Evolutionary conservation across 2,797 vertebrate species (phyloP).

Genomic region (Nasua narica): DNA sequence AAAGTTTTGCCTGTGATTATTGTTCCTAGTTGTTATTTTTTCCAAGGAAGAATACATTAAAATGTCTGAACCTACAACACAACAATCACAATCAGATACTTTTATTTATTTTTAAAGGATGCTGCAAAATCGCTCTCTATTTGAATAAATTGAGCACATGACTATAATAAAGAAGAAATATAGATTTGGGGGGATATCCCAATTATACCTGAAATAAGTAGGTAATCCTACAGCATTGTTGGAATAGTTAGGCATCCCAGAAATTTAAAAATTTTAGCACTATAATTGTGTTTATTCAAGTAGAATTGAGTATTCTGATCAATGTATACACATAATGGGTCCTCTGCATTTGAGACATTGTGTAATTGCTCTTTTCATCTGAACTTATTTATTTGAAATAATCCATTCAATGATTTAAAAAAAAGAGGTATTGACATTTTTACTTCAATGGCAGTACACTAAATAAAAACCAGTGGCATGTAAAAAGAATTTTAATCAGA

Average conservation of each 20-base stretch:
- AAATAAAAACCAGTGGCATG: neutral
- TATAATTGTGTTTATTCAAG: conserved; percentile 24
- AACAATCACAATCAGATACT: conserved; percentile 75
- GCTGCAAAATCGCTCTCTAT: conserved; percentile 65
- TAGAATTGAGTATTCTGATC: conserved; percentile 51
- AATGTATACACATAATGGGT: neutral
- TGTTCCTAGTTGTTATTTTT: conserved; percentile 59
- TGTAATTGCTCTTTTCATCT: neutral
- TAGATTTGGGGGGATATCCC: conserved; percentile 60
- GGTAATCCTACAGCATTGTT: conserved; percentile 45
- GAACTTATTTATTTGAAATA: conserved; percentile 27
- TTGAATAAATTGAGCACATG: conserved; percentile 70
- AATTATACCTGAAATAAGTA: conserved; percentile 67
- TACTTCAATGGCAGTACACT: neutral
- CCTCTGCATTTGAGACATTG: conserved; percentile 3
- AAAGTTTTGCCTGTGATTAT: conserved; percentile 79
- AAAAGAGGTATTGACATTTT: neutral
- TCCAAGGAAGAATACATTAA: conserved; percentile 66
- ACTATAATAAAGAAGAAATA: conserved; percentile 67
- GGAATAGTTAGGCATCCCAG: conserved; percentile 26
- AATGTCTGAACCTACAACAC: conserved; percentile 73
- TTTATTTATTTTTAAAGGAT: conserved; percentile 69
- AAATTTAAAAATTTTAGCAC: conserved; percentile 10
- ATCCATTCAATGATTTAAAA: neutral
- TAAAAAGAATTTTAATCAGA: conserved; percentile 17